A percentile compares a stretch with the other conserved stretches of the same genome.
Conservation (phyloP, 1,140 invertebrate genomes). For the Calycopis cecrops region DNA sequence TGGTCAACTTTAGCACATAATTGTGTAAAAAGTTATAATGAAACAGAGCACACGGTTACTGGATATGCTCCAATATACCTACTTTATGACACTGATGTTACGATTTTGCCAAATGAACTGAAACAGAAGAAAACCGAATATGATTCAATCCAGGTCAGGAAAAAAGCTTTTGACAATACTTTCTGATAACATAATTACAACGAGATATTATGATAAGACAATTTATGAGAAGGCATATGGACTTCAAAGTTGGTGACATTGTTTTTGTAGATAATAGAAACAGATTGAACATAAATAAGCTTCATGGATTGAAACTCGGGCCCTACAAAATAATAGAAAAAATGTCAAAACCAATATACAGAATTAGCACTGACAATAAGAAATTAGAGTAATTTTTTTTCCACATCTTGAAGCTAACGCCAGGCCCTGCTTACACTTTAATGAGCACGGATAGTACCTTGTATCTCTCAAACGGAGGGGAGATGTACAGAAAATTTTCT, state of each 20-base stretch:
- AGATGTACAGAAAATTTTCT: too few relatives aligned
- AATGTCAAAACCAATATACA: too few relatives aligned
- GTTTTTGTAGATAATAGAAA: conserved; percentile 35
- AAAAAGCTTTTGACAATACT: conserved; percentile 23
- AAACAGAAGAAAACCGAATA: conserved; percentile 28
- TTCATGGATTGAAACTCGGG: too few relatives aligned
- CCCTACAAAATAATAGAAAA: too few relatives aligned
- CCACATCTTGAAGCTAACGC: too few relatives aligned
- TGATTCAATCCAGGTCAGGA: conserved; percentile 6
- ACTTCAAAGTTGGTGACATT: conserved; percentile 27
- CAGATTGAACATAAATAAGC: conserved; percentile 23
- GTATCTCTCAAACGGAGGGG: too few relatives aligned
- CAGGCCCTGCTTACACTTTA: too few relatives aligned
- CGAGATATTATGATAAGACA: conserved; percentile 27
- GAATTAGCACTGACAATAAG: too few relatives aligned
- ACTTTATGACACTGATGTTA: conserved; percentile 37
- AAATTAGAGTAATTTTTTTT: too few relatives aligned
- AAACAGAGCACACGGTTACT: conserved; percentile 21
- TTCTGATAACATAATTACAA: conserved; percentile 30
- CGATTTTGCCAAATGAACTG: conserved; percentile 31
- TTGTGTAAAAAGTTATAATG: too few relatives aligned
- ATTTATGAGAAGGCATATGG: conserved; percentile 18
- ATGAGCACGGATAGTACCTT: too few relatives aligned
- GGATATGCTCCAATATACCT: conserved; percentile 42
- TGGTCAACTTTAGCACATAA: too few relatives aligned